Conservation (phyloP, 2,888 invertebrate species). For the Pristionchus fissidentatus region DNA sequence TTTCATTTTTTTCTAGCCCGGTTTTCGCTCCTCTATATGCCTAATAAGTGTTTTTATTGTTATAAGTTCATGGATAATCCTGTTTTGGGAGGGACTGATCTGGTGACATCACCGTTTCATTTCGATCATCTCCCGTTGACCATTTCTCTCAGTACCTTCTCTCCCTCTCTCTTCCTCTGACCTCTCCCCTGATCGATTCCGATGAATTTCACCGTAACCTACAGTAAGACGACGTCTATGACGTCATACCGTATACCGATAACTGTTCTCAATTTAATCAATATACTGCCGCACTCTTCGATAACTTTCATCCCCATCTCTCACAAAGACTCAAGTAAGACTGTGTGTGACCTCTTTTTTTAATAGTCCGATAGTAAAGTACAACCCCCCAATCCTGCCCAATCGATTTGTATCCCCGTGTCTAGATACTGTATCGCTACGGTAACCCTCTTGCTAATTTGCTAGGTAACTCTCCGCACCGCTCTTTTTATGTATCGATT, state of each 20-base stretch:
- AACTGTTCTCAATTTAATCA: background rate
- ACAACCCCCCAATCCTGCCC: too few relatives aligned
- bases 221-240: too few relatives aligned
- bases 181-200: slow-evolving; percentile 29
- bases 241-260: too few relatives aligned
- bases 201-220: slow-evolving; percentile 34
- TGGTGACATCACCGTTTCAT: background rate
- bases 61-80: slow-evolving; percentile 42
- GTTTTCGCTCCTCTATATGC: slow-evolving; percentile 31
- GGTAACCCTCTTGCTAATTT: too few relatives aligned
- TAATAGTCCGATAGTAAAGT: too few relatives aligned
- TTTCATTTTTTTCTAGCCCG: slow-evolving; percentile 5
- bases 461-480: too few relatives aligned
- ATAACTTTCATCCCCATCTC: slow-evolving; percentile 16
- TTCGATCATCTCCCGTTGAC: background rate
- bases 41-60: slow-evolving; percentile 30
- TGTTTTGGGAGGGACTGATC: slow-evolving; percentile 24
- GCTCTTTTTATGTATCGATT: too few relatives aligned
- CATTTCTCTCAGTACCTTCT: slow-evolving; percentile 35
- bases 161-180: slow-evolving; percentile 36
- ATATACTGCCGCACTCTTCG: background rate
- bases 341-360: too few relatives aligned
- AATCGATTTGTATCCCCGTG: too few relatives aligned
- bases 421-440: too few relatives aligned
- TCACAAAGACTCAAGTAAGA: slow-evolving; percentile 41